phyloP scores from a whole-genome alignment of 2,797 vertebrate species.

The Lacerta agilis region DNA sequence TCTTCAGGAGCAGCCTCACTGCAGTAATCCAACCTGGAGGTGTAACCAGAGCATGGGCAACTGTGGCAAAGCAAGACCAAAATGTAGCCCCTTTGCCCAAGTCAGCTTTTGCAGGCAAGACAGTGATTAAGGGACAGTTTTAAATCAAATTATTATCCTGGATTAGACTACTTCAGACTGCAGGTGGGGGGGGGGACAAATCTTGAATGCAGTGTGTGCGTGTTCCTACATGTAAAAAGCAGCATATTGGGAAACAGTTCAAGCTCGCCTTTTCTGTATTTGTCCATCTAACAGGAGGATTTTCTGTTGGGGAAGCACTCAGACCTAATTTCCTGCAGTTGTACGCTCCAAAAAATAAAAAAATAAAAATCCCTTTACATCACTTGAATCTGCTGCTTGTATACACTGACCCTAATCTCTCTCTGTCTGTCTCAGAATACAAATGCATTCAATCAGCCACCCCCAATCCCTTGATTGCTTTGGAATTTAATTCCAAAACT shows the following conservation, averaged over 20 bases:
- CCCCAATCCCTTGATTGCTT: neutral
- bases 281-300: too few species aligned
- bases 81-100: neutral
- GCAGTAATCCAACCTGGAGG: too few species aligned
- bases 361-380: neutral
- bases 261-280: too few species aligned
- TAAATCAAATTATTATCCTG: neutral
- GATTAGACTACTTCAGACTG: neutral
- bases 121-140: neutral
- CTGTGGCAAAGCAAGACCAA: neutral
- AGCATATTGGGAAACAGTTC: too few species aligned
- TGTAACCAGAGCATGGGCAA: too few species aligned
- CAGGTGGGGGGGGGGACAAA: too few species aligned
- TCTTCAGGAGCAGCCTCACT: too few species aligned
- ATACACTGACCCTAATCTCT: neutral
- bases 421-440: neutral
- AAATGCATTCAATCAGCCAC: neutral
- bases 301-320: neutral
- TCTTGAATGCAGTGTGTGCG: too few species aligned
- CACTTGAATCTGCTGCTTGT: neutral
- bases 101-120: neutral
- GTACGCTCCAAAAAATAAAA: neutral
- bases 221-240: neutral
- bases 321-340: neutral
- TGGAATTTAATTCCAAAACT: neutral